Conservation (phyloP, 2,797 vertebrate species). For the Chloroceryle amazona region DNA sequence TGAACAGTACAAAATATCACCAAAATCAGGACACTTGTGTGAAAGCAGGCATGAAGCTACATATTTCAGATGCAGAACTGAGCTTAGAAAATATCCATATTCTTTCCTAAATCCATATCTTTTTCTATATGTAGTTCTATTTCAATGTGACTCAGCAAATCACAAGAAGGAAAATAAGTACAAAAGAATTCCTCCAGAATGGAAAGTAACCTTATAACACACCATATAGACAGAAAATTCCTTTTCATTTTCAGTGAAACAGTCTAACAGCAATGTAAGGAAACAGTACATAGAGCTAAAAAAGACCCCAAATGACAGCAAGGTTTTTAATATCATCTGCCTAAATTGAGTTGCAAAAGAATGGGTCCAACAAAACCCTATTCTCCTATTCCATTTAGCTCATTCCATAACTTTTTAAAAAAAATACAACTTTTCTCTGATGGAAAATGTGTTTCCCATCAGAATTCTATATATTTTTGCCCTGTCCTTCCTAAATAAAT, state of each 20-base stretch:
- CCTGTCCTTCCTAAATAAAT: background rate
- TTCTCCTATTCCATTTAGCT: background rate
- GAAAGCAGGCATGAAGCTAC: background rate
- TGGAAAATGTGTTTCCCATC: background rate
- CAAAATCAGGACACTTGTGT: background rate
- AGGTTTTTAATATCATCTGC: background rate
- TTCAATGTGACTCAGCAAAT: background rate
- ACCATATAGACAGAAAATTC: background rate
- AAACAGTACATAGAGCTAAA: background rate
- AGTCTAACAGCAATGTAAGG: background rate
- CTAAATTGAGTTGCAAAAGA: background rate
- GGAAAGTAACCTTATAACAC: background rate
- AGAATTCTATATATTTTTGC: background rate
- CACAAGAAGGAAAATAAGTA: background rate
- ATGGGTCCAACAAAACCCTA: background rate
- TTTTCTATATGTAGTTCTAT: background rate
- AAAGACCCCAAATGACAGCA: background rate
- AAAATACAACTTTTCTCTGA: background rate
- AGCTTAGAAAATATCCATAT: background rate
- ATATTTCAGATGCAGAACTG: background rate
- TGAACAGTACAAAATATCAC: background rate
- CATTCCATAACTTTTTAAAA: background rate
- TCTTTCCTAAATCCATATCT: background rate
- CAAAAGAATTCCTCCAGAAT: background rate
- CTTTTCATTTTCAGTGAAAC: background rate